Base-by-base conservation (phyloP, 2,113 vertebrate species). In the Pterocles gutturalis region DNA sequence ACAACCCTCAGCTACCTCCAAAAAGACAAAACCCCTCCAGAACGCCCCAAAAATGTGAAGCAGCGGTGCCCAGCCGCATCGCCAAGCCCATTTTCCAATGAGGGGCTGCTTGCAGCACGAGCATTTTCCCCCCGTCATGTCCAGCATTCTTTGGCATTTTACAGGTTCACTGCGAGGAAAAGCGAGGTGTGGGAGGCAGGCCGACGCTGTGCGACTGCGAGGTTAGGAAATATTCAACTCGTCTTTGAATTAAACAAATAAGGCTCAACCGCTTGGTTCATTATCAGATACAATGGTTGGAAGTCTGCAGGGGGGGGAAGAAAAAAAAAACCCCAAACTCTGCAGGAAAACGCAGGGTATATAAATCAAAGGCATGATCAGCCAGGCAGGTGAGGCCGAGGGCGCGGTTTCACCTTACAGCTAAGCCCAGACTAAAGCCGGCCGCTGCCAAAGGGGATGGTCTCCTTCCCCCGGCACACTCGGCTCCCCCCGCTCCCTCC, bases 21-120 rank as follows among this genome's bases (percentile, higher is more conserved):
- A 57, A 46, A 36, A 57, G 48, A 62, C 51, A 25, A 66, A 31
- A 24, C 14, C 14, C 25, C 17, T 41, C n/a, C 19, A 33, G 31
- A 51, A 34, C 25, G 7, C 28, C 38, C 28, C 24, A 6, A 21
- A 69, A 77, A 53, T 0, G 5, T 29, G 14, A 12, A 21, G 7
- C 9, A 6, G 43, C 3, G 11, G 16, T 19, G 14, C 36, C 41
- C 46, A 24, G 55, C 33, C 66, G 54, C 76, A 61, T 46, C 8
- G 36, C 53, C 61, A 45, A 51, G 17, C 61, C 12, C 16, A 1
- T 11, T 24, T 41, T 34, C 15, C 36, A 33, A 22, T 0, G 2
- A 9, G 0, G 2, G 38, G 64, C 25, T 61, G 51, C 65, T 48
- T 2, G 1, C 2, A 0, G 17, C 43, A 36, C 0, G 0, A 60